Evolutionary conservation across 2,113 vertebrate genomes (phyloP).

Genomic region (Antechinus stuartii): DNA sequence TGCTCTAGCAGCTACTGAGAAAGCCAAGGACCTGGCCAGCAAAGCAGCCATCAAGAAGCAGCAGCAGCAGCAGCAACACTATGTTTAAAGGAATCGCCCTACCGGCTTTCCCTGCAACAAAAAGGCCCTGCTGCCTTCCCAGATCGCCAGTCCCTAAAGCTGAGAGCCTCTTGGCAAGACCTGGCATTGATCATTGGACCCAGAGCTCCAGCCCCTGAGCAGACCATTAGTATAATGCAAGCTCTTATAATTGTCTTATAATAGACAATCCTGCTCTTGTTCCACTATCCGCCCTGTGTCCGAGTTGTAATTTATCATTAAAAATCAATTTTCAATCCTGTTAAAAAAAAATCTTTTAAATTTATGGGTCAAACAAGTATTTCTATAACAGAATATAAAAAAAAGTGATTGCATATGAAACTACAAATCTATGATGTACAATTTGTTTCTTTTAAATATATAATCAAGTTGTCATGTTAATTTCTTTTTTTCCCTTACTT

Average conservation of each 20-base stretch:
- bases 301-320: constrained; percentile 55
- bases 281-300: neutral
- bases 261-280: neutral
- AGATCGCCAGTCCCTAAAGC: constrained; percentile 39
- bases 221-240: neutral
- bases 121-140: constrained; percentile 65
- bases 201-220: neutral
- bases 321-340: constrained; percentile 56
- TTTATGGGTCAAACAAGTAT: too few relatives aligned
- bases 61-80: constrained; percentile 85
- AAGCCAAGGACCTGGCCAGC: constrained; percentile 94
- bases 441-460: too few relatives aligned
- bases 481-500: neutral
- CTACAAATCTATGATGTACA: too few relatives aligned
- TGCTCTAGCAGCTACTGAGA: constrained; percentile 95
- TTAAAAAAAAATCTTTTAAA: neutral
- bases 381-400: too few relatives aligned
- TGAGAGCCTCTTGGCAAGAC: neutral
- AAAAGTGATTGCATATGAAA: too few relatives aligned
- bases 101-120: neutral
- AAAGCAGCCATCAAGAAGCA: constrained; percentile 94
- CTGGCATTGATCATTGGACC: constrained; percentile 52
- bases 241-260: neutral
- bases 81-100: neutral
- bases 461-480: too few relatives aligned